A percentile compares a stretch with the other conserved stretches of the same genome.
These are phyloP conservation scores for Motacilla tschutschensis DNA, from an alignment of 2,113 vertebrate species.

Conservation along the genomic window DNA sequence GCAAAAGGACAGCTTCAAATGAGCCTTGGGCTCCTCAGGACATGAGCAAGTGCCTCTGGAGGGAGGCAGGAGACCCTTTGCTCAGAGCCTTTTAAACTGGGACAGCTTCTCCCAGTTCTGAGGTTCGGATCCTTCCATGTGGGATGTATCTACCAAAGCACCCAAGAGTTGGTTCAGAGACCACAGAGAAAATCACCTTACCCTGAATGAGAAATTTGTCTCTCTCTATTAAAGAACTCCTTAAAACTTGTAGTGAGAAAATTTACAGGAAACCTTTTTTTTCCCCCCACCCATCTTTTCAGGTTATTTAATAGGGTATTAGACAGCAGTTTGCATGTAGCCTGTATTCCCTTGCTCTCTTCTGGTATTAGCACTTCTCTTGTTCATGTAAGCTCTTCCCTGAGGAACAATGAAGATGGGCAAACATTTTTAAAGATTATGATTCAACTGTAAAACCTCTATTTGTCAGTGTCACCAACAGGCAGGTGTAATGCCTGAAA, in stretches of 20 bases:
- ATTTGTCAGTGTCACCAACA: slow-evolving; percentile 42
- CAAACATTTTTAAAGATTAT: slow-evolving; percentile 49
- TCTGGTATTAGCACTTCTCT: neutral
- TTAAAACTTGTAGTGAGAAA: neutral
- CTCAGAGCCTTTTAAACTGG: neutral
- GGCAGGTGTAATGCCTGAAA: slow-evolving; percentile 31
- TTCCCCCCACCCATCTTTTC: neutral
- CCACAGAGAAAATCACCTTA: neutral
- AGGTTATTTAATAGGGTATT: neutral
- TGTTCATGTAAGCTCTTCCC: slow-evolving; percentile 2
- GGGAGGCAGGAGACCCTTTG: neutral
- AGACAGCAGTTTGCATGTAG: neutral
- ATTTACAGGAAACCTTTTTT: neutral
- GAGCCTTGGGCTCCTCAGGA: neutral
- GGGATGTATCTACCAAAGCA: neutral
- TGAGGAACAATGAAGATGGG: slow-evolving; percentile 39
- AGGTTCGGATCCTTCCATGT: accelerated
- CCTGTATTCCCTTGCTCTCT: neutral
- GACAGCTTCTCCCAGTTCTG: neutral
- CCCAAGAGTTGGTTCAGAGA: neutral
- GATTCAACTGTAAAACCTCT: slow-evolving; percentile 29
- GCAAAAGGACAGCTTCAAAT: slow-evolving; percentile 16
- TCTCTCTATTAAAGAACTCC: neutral
- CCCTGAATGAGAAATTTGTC: neutral
- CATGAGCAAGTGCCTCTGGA: neutral